These are phyloP conservation scores for Candidula unifasciata DNA, from an alignment of 2,888 invertebrate species.

Conservation along the genomic window DNA sequence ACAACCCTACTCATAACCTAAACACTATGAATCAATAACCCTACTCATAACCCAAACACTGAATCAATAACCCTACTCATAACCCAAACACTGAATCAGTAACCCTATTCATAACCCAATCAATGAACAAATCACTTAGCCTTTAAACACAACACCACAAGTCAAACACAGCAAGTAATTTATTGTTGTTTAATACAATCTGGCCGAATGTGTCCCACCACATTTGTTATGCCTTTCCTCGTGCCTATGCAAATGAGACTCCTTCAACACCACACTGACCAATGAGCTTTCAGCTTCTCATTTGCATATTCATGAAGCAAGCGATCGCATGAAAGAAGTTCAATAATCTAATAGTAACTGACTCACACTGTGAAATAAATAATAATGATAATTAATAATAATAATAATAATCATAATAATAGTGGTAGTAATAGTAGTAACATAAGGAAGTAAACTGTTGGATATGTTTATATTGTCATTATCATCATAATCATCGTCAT, in stretches of 20 bases:
- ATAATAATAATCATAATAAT: background rate
- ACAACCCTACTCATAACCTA: too few relatives aligned
- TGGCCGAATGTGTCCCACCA: slow-evolving; percentile 50
- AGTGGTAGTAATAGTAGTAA: slow-evolving; percentile 31
- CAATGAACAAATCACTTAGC: too few relatives aligned
- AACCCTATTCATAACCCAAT: too few relatives aligned
- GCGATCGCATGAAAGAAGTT: slow-evolving; percentile 48
- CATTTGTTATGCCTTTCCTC: slow-evolving; percentile 43
- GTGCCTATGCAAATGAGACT: slow-evolving; percentile 36
- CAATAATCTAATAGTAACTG: slow-evolving; percentile 50
- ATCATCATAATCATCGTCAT: slow-evolving; percentile 24
- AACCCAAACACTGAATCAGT: too few relatives aligned
- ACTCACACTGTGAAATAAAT: slow-evolving; percentile 49
- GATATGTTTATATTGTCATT: slow-evolving; percentile 44
- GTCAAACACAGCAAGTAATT: slow-evolving; percentile 39
- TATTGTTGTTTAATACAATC: slow-evolving; percentile 49
- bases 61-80: too few relatives aligned
- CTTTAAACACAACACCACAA: background rate
- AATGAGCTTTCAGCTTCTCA: slow-evolving; percentile 17
- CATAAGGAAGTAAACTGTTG: slow-evolving; percentile 36
- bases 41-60: too few relatives aligned
- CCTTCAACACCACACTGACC: slow-evolving; percentile 23
- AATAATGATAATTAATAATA: slow-evolving; percentile 38
- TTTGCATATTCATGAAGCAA: slow-evolving; percentile 34
- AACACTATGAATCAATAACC: too few relatives aligned